Evolutionary conservation across 2,113 vertebrate genomes (phyloP), one percentile per base, ranked within the genome.

Genomic region (Dendrocopos noguchii): DNA sequence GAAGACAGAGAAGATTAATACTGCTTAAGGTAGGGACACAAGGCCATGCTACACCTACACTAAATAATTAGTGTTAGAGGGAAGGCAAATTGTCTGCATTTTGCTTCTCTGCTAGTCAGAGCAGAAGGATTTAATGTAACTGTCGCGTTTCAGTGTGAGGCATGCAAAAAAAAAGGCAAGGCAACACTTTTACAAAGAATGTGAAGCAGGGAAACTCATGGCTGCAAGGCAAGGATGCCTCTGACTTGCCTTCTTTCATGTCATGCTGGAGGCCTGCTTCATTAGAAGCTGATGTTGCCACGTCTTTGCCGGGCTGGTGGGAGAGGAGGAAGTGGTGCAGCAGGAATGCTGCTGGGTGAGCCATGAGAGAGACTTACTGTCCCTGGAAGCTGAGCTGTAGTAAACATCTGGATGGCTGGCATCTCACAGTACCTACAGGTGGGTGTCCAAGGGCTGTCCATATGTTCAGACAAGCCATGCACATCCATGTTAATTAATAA

Each of bases 191-290:
- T 10, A 2, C 19, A 36, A 50, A 82, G 72, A 61, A 29, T 2
- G 7, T 33, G 18, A 73, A 42, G 65, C 4, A 2, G 16, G 39
- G 60, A 55, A 85, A 53, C 10, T 52, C 0, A 0, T 34, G 0
- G 0, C 46, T 64, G 20, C 1, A 3, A 80, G 29, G 12, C 57
- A 56, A 64, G 13, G 46, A 4, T 28, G 71, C 5, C 36, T 68
- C 29, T 60, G 28, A 24, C 60, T 57, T 87, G 46, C 7, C 25
- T 16, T 28, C 6, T 36, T 56, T 55, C 34, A 63, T 12, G 24
- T 33, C 6, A 2, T 2, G 12, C 27, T 52, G 8, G 2, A 15
- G 21, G 5, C 14, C 13, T 9, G 19, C 12, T 29, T 53, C 29
- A 4, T 85, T 50, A 50, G 64, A 80, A 61, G 20, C 29, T 61